Evolutionary conservation across 2,797 vertebrate species (phyloP).

Genomic region (Pogonophryne albipinna): DNA sequence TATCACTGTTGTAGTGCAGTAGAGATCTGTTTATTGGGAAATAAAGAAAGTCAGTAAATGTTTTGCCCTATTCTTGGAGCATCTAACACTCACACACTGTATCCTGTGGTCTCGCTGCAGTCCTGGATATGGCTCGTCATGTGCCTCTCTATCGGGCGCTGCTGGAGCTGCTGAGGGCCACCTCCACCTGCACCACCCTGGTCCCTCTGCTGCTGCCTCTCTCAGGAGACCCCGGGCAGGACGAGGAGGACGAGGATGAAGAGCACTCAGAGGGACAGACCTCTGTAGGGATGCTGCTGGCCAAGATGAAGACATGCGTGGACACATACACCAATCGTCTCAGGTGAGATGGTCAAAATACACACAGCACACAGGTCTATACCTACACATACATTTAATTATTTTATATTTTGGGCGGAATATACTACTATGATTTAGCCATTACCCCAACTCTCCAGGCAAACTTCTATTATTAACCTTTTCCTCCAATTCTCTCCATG

Average conservation of each 20-base stretch:
- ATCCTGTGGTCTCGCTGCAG: conserved; percentile 72
- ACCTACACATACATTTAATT: neutral
- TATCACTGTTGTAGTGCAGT: neutral
- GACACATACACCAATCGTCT: conserved; percentile 98
- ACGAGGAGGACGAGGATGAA: conserved; percentile 93
- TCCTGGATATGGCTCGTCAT: conserved; percentile 98
- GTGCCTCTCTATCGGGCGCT: conserved; percentile 96
- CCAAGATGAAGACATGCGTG: conserved; percentile 99
- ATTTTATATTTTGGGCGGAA: neutral
- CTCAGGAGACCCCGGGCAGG: conserved; percentile 88
- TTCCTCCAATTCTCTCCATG: neutral
- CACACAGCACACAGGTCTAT: neutral
- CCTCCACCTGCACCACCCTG: conserved; percentile 93
- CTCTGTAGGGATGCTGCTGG: conserved; percentile 95
- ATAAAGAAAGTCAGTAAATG: neutral
- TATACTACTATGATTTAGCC: neutral
- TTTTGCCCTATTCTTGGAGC: neutral
- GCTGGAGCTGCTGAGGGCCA: conserved; percentile 94
- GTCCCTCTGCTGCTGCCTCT: conserved; percentile 95
- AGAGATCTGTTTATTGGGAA: neutral
- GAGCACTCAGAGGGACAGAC: conserved; percentile 92
- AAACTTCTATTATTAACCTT: neutral
- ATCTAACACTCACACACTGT: neutral
- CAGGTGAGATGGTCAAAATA: conserved; percentile 81
- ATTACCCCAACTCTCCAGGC: neutral